Base-by-base conservation (phyloP, 2,113 vertebrate genomes). In the Nothobranchius furzeri region DNA sequence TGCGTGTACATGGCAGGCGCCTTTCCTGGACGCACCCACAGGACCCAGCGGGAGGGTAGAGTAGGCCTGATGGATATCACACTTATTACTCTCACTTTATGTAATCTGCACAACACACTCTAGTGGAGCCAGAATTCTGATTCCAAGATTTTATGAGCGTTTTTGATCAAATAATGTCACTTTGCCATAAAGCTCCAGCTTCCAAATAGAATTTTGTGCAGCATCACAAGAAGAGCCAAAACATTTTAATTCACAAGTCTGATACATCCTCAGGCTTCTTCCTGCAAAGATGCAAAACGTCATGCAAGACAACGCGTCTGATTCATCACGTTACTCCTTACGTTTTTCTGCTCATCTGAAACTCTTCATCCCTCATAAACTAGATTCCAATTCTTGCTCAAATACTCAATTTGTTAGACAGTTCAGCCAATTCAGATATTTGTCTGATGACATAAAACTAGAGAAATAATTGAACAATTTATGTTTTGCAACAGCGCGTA, bases 11-110 rank as follows among this genome's bases (percentile, higher is more conserved):
- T 20, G 40, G 61, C 75, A 84, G 70, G 75, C 80, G 79, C 80
- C 86, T 82, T 85, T 86, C 85, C 85, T 81, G 78, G 82, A 70
- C 9, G 51, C 75, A 61, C 84, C 81, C 82, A 74, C 57, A 64
- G 62, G 42, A 6, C 42, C 64, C 49, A 60, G 54, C 60, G 60
- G 13, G n/a, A 63, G 55, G 43, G 73, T 20, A 15, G 51, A 75
- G 52, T 30, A 55, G 36, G 74, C 68, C 48, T 50, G 75, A 64
- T 56, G 46, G 24, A 17, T 30, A 50, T 76, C 60, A 65, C 17
- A 58, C 11, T 37, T 58, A 58, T 60, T 76, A 64, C 73, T 70
- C 53, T 71, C 40, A 51, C 49, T 66, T 15, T 37, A 7, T 61
- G 52, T 35, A 61, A 70, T 70, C 42, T 62, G 40, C 48, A 60